phyloP scores from a whole-genome alignment of 1,140 invertebrate genomes.

The Aporrectodea caliginosa region DNA sequence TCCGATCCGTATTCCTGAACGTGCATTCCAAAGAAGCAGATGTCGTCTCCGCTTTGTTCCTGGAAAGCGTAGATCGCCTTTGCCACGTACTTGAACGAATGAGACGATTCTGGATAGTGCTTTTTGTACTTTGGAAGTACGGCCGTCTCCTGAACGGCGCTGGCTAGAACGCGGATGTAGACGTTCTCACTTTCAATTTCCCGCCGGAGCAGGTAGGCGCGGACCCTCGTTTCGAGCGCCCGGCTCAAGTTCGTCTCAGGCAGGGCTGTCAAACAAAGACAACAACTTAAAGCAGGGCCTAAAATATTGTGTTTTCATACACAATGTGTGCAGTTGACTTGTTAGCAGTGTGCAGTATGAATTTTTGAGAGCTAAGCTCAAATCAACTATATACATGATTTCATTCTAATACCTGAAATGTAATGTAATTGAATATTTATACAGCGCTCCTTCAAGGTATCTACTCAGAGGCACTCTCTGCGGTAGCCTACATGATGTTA shows the following conservation, averaged over 20 bases:
- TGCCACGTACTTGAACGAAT: background rate
- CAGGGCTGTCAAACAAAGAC: background rate
- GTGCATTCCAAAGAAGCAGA: conserved; percentile 99
- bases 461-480: no score
- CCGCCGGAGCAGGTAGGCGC: no score
- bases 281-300: background rate
- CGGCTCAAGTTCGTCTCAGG: background rate
- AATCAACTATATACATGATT: no score
- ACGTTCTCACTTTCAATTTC: background rate
- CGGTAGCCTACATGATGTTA: no score
- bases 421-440: no score
- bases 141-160: background rate
- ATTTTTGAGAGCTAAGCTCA: no score
- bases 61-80: conserved; percentile 99
- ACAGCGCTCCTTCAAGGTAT: no score
- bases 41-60: conserved; percentile 94
- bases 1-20: conserved; percentile 99
- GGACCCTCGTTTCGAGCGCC: background rate
- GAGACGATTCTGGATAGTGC: background rate
- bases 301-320: no score
- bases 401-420: no score
- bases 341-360: no score
- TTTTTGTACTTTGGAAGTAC: background rate
- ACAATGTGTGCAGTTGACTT: no score
- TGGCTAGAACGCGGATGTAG: background rate